Conservation (phyloP, 2,797 vertebrate species). For the Notolabrus celidotus region DNA sequence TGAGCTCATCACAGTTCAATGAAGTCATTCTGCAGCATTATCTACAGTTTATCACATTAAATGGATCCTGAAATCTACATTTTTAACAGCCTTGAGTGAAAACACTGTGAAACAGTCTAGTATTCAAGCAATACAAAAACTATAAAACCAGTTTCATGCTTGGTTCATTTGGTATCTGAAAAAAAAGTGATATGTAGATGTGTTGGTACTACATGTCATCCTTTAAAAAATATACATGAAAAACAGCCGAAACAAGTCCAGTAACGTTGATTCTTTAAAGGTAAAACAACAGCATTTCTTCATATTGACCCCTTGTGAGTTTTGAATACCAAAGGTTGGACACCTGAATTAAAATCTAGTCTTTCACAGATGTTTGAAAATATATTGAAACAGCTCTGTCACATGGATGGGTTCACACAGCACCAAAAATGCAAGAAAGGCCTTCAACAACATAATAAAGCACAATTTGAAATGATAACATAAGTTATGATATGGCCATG, state of each 20-base stretch:
- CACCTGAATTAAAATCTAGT: slow-evolving; percentile 2
- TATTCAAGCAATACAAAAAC: slow-evolving; percentile 16
- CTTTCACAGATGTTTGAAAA: neutral
- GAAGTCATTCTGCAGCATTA: slow-evolving; percentile 40
- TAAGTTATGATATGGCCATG: slow-evolving; percentile 13
- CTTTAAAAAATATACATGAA: neutral
- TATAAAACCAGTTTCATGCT: neutral
- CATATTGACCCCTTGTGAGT: neutral
- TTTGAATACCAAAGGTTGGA: neutral
- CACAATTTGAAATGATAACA: slow-evolving; percentile 14
- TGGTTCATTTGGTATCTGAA: slow-evolving; percentile 38
- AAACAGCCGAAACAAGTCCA: slow-evolving; percentile 18
- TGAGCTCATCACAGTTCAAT: slow-evolving; percentile 36
- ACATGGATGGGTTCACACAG: neutral
- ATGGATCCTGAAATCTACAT: slow-evolving; percentile 29
- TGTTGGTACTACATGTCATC: slow-evolving; percentile 3
- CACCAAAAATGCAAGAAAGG: slow-evolving; percentile 3
- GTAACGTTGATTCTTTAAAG: slow-evolving; percentile 49
- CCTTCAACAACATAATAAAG: slow-evolving; percentile 27
- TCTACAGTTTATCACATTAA: slow-evolving; percentile 20
- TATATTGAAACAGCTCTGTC: neutral
- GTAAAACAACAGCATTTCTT: slow-evolving; percentile 41
- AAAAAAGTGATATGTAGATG: neutral
- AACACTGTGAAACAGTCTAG: slow-evolving; percentile 21
- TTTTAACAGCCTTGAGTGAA: slow-evolving; percentile 12